phyloP scores from a whole-genome alignment of 2,113 vertebrate species.

The Cebidichthys violaceus region DNA sequence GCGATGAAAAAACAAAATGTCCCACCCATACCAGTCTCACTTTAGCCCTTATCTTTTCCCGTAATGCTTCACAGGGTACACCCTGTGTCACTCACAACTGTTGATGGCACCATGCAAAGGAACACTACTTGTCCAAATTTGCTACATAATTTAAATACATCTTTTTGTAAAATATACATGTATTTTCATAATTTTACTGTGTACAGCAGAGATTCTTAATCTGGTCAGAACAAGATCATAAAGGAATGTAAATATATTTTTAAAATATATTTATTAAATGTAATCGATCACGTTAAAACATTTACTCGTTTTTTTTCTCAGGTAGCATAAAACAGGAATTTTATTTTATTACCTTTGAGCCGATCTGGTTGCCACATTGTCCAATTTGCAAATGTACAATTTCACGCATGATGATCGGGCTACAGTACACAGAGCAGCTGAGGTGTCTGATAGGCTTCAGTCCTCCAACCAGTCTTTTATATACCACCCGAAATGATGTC shows the following conservation, averaged over 20 bases:
- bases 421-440: conserved; percentile 61
- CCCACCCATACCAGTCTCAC: conserved; percentile 60
- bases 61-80: conserved; percentile 64
- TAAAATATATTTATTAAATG: not conserved
- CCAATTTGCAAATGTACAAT: conserved; percentile 98
- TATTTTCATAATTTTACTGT: not conserved
- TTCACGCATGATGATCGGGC: conserved; percentile 90
- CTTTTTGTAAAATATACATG: not conserved
- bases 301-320: not conserved
- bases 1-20: conserved; percentile 72
- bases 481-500: conserved; percentile 71
- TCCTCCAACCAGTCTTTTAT: conserved; percentile 62
- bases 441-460: conserved; percentile 52
- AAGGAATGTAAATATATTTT: not conserved
- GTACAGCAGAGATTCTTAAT: not conserved
- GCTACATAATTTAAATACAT: not conserved
- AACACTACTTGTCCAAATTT: conserved; percentile 16
- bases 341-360: conserved; percentile 89
- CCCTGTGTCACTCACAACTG: conserved; percentile 71
- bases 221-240: not conserved
- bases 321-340: not conserved
- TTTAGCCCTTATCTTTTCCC: conserved; percentile 74
- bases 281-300: not conserved
- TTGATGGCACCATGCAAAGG: conserved; percentile 20
- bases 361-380: conserved; percentile 99